Conservation (phyloP, 2,888 invertebrate species). For the Cephonodes hylas region DNA sequence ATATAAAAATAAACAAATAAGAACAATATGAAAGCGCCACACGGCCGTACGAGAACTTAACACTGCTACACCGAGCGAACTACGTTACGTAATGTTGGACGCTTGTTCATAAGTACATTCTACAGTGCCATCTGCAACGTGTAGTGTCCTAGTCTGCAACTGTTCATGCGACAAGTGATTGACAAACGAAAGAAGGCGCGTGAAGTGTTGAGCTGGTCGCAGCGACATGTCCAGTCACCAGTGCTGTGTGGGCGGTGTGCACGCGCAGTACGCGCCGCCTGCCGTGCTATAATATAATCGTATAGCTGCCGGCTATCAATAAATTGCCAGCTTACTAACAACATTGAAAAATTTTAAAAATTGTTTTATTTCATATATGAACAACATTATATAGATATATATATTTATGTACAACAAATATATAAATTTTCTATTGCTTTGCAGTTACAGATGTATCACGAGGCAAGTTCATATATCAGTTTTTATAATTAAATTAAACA, state of each 20-base stretch:
- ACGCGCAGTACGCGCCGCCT: background rate
- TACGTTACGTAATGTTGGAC: slow-evolving; percentile 45
- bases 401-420: slow-evolving; percentile 30
- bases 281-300: too few relatives aligned
- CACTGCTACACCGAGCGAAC: slow-evolving; percentile 16
- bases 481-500: slow-evolving; percentile 6
- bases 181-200: background rate
- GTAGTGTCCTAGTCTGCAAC: background rate
- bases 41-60: slow-evolving; percentile 26
- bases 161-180: background rate
- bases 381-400: slow-evolving; percentile 29
- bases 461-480: slow-evolving; percentile 26
- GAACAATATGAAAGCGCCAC: slow-evolving; percentile 28
- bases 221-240: slow-evolving; percentile 15
- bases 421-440: slow-evolving; percentile 51
- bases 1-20: slow-evolving; percentile 40
- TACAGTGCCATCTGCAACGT: too few relatives aligned
- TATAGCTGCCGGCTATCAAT: too few relatives aligned
- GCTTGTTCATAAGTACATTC: slow-evolving; percentile 64
- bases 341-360: slow-evolving; percentile 6
- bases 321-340: slow-evolving; percentile 12
- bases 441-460: slow-evolving; percentile 38
- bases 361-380: slow-evolving; percentile 12
- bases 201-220: slow-evolving; percentile 6
- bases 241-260: background rate